phyloP scores from a whole-genome alignment of 2,888 invertebrate species.

The Tuta absoluta region DNA sequence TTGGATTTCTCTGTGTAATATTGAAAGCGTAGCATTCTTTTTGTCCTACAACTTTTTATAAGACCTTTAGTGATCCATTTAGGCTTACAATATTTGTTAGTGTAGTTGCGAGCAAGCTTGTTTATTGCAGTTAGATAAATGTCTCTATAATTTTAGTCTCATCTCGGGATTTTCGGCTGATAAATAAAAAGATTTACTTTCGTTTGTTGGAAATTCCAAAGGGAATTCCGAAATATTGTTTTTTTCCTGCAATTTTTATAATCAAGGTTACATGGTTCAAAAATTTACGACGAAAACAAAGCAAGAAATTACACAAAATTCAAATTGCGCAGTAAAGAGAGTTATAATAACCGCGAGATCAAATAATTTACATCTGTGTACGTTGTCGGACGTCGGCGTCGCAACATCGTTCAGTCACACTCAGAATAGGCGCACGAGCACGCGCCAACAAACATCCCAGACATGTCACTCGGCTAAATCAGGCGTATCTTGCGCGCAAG shows the following conservation, averaged over 20 bases:
- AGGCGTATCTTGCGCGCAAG: not conserved
- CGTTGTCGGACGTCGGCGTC: constrained; percentile 1
- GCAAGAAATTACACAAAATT: constrained; percentile 5
- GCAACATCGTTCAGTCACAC: constrained; percentile 10
- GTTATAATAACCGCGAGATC: not conserved
- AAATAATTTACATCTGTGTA: not conserved
- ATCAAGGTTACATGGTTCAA: not conserved
- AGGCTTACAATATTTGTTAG: too few relatives aligned
- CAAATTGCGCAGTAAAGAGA: constrained; percentile 3
- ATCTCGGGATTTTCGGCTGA: not conserved
- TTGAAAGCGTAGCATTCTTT: too few relatives aligned
- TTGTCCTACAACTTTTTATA: too few relatives aligned
- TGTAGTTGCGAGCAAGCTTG: constrained; percentile 16
- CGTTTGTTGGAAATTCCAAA: not conserved
- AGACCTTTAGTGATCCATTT: too few relatives aligned
- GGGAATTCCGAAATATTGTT: not conserved
- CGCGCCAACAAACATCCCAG: constrained; percentile 13
- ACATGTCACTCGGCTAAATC: constrained; percentile 14
- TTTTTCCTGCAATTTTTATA: not conserved
- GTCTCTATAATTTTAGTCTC: not conserved
- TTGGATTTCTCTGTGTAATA: too few relatives aligned
- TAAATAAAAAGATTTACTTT: not conserved
- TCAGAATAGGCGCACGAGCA: not conserved
- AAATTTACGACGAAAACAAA: not conserved
- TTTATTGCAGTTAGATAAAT: not conserved